These are phyloP conservation scores for Phengaris arion DNA, from an alignment of 2,888 invertebrate species.

Conservation along the genomic window DNA sequence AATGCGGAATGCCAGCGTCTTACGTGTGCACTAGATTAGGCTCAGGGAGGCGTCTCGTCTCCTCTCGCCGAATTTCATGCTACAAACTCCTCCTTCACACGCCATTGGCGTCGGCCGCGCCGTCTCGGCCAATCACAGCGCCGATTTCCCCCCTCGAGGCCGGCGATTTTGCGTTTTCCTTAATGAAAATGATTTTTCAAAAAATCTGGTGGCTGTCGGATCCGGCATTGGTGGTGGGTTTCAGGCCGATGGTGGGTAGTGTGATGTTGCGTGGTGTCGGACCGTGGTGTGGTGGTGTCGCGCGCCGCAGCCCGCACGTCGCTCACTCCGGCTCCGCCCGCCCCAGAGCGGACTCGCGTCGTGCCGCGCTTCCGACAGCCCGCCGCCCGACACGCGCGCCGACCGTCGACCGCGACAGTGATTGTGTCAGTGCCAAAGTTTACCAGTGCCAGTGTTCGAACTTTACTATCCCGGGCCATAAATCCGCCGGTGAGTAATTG, in stretches of 20 bases:
- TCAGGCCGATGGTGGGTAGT: too few species aligned
- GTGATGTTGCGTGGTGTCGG: neutral
- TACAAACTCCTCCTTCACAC: conserved; percentile 68
- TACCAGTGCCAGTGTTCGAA: conserved; percentile 12
- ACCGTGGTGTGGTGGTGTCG: neutral
- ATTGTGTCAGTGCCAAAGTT: conserved; percentile 3
- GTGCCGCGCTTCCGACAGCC: neutral
- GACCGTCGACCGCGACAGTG: neutral
- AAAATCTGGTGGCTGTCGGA: neutral
- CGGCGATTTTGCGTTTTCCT: conserved; percentile 57
- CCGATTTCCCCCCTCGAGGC: conserved; percentile 64
- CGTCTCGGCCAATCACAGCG: conserved; percentile 65
- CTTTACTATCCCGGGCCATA: neutral
- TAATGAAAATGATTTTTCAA: conserved; percentile 45
- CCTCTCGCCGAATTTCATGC: conserved; percentile 64
- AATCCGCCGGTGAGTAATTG: conserved; percentile 21
- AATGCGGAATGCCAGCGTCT: too few species aligned
- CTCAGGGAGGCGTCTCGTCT: conserved; percentile 54
- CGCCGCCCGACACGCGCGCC: neutral
- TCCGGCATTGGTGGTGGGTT: neutral
- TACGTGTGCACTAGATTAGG: conserved; percentile 39
- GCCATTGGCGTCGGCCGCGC: conserved; percentile 66
- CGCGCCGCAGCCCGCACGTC: neutral
- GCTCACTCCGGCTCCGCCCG: conserved; percentile 22
- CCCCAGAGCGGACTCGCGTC: conserved; percentile 18